Evolutionary conservation across 2,113 vertebrate genomes (phyloP).

Genomic region (Aegotheles bennettii): DNA sequence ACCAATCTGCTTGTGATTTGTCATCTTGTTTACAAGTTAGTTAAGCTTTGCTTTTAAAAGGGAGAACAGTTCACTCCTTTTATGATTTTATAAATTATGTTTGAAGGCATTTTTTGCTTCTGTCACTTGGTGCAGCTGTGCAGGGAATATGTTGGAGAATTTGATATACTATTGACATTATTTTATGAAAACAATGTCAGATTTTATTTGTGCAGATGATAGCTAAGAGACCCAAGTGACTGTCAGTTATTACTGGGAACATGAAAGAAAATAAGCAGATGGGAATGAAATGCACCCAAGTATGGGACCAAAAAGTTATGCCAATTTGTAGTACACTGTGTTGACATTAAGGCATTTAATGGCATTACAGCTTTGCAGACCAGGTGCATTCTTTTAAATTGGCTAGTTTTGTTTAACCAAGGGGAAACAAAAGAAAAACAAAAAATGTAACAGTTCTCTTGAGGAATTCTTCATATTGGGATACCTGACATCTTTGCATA

Average conservation of each 20-base stretch:
- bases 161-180: conserved; percentile 61
- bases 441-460: neutral
- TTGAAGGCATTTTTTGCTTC: conserved; percentile 47
- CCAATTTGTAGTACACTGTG: neutral
- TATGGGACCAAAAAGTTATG: neutral
- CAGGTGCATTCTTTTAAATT: neutral
- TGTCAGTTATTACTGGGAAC: conserved; percentile 41
- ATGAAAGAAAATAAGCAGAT: conserved; percentile 57
- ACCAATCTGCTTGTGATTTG: neutral
- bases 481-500: neutral
- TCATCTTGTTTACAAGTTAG: conserved; percentile 36
- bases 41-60: conserved; percentile 33
- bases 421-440: accelerated
- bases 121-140: conserved; percentile 46
- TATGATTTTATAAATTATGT: conserved; percentile 45
- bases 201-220: conserved; percentile 64
- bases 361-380: neutral
- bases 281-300: neutral
- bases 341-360: neutral
- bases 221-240: conserved; percentile 37
- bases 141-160: conserved; percentile 23
- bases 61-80: neutral
- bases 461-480: neutral
- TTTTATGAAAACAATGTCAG: conserved; percentile 60
- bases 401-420: neutral